Percentiles rank a stretch among this genome's conserved stretches.
These are phyloP conservation scores for Cosmopolites sordidus DNA, from an alignment of 2,888 invertebrate genomes.

Conservation along the genomic window DNA sequence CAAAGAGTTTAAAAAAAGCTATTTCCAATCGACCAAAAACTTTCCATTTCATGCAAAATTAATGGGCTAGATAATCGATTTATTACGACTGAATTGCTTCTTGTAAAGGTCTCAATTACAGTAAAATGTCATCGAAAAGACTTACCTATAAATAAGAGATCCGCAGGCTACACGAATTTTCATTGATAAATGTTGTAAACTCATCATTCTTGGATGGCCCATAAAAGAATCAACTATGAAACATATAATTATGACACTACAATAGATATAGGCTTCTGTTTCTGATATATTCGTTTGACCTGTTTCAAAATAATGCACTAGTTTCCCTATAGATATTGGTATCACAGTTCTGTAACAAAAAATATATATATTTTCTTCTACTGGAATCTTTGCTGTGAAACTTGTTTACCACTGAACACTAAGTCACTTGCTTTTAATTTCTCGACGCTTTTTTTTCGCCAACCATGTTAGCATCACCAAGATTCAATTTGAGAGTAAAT, in stretches of 20 bases:
- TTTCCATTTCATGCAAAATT: too few relatives aligned
- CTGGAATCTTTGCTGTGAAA: too few relatives aligned
- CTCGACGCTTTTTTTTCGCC: too few relatives aligned
- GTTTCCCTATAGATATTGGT: slow-evolving; percentile 56
- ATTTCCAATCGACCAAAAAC: too few relatives aligned
- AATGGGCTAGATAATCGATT: too few relatives aligned
- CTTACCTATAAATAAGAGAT: slow-evolving; percentile 76
- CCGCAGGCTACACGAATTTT: slow-evolving; percentile 79
- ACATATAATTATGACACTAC: slow-evolving; percentile 59
- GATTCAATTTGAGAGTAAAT: too few relatives aligned
- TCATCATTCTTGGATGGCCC: slow-evolving; percentile 83
- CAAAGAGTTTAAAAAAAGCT: too few relatives aligned
- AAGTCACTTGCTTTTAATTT: too few relatives aligned
- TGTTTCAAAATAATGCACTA: slow-evolving; percentile 60
- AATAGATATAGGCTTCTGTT: slow-evolving; percentile 70
- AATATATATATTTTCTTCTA: too few relatives aligned
- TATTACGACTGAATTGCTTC: too few relatives aligned
- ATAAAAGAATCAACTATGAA: slow-evolving; percentile 38
- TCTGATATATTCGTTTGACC: slow-evolving; percentile 37
- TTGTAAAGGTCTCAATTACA: neutral
- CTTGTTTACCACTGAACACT: too few relatives aligned
- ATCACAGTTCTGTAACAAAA: slow-evolving; percentile 38
- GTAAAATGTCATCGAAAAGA: neutral
- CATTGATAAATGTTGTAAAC: slow-evolving; percentile 78
- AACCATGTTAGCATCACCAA: too few relatives aligned